phyloP scores from a whole-genome alignment of 2,113 vertebrate genomes.

The Siniperca chuatsi region DNA sequence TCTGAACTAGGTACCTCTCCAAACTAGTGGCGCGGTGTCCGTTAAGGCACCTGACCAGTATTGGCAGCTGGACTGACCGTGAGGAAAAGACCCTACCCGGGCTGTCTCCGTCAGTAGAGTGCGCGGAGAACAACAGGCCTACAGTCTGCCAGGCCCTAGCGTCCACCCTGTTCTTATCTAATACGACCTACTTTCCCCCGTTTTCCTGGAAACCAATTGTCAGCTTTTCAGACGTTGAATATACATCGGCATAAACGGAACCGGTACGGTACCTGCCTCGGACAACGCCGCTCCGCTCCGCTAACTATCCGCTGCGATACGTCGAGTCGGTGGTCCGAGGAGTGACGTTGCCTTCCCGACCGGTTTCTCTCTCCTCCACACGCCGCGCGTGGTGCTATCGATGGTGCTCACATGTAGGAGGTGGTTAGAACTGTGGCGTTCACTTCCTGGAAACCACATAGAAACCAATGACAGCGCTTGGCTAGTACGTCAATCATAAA shows the following conservation, averaged over 20 bases:
- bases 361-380: conserved; percentile 78
- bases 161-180: conserved; percentile 80
- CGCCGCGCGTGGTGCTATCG: conserved; percentile 82
- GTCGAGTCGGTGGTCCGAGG: conserved; percentile 76
- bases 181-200: conserved; percentile 72
- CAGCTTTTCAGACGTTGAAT: not conserved
- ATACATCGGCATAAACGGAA: not conserved
- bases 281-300: conserved; percentile 85
- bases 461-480: conserved; percentile 63
- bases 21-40: conserved; percentile 56
- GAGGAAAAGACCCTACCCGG: conserved; percentile 51
- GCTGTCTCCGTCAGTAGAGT: conserved; percentile 65
- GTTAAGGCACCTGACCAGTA: conserved; percentile 68
- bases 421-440: conserved; percentile 72
- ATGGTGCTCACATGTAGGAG: conserved; percentile 82
- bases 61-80: conserved; percentile 60
- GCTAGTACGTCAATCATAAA: conserved; percentile 45
- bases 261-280: conserved; percentile 78
- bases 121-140: conserved; percentile 79
- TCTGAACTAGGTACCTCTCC: conserved; percentile 42
- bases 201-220: conserved; percentile 16
- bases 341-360: conserved; percentile 81
- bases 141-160: conserved; percentile 79
- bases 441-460: conserved; percentile 85
- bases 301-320: conserved; percentile 67